phyloP scores from a whole-genome alignment of 1,140 invertebrate species.

The Meloidogyne hapla region DNA sequence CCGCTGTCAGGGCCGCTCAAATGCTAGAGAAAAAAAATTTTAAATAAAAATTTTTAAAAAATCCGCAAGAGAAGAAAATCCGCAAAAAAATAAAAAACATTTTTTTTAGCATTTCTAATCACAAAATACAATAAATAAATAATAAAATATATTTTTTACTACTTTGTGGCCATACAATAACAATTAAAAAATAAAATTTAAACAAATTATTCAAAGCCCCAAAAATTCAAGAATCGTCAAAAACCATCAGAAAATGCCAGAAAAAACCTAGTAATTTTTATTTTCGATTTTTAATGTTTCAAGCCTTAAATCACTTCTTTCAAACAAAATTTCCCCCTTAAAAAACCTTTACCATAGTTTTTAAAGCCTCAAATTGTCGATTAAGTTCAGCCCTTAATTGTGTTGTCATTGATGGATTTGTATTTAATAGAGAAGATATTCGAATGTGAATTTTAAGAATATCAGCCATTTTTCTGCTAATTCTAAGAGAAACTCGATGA shows the following conservation, averaged over 20 bases:
- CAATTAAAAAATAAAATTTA: no score
- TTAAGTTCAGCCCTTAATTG: background rate
- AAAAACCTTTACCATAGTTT: constrained; percentile 23
- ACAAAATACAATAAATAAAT: no score
- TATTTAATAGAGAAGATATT: background rate
- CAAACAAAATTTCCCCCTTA: background rate
- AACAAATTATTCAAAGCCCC: no score
- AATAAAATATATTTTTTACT: no score
- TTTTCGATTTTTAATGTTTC: constrained; percentile 10
- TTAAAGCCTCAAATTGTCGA: constrained; percentile 21
- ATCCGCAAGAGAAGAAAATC: constrained; percentile 13
- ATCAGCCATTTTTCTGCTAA: background rate
- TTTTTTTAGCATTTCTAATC: no score
- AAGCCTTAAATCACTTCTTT: no score
- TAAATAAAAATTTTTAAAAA: constrained; percentile 17
- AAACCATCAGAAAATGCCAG: no score
- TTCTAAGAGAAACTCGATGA: background rate
- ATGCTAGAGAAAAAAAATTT: constrained; percentile 32
- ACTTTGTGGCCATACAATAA: no score
- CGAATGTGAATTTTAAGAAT: background rate
- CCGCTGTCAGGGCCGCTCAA: constrained; percentile 31
- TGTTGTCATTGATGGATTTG: background rate
- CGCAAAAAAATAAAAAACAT: background rate
- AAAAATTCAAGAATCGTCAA: no score
- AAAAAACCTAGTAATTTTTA: no score